Evolutionary conservation across 2,797 vertebrate species (phyloP), one percentile per base, ranked within the genome.

Genomic region (Diglossa cyanea): DNA sequence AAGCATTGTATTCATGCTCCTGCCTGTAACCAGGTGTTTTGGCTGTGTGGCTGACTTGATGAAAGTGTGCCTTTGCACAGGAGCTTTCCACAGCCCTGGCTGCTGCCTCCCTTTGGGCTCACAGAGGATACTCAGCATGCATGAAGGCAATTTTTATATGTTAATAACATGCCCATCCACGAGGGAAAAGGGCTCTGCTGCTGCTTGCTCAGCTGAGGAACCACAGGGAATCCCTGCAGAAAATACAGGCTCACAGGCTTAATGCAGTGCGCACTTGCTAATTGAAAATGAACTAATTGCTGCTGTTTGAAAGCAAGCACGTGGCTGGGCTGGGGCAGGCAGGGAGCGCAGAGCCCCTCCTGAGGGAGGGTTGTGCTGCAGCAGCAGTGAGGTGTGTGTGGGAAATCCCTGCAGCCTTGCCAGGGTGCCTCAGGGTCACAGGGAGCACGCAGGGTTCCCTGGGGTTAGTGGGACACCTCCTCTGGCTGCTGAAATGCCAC

Each of bases 231-330:
- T 65, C 89, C 78, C 66, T 77, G 68, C 23, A 25, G 57, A 26
- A 78, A 82, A 24, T 6, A 24, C 25, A 73, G 50, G 55, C 87
- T 82, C 40, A 3, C 4, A 9, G 65, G 55, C 74, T 57, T 79
- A 37, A 47, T 7, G 12, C 11, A 4, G 15, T 26, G 30, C 25
- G 26, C 6, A 0, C 48, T 30, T 76, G 42, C 65, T 93, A 67
- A 93, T 72, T 82, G 77, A 77, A 89, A 83, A 58, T 18, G 18
- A 85, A 50, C 61, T 90, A 40, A 77, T 54, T 94, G 72, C 65
- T 87, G 67, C 37, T 68, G 70, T 67, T 66, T 61, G 45, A 66
- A 79, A 73, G 77, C n/a, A 65, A 71, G 58, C 3, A 5, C 12
- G 2, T 33, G 82, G 63, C 74, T 80, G 86, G 42, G 84, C 74